These are phyloP conservation scores for Lutra lutra DNA, from an alignment of 2,797 vertebrate genomes.

Conservation along the genomic window DNA sequence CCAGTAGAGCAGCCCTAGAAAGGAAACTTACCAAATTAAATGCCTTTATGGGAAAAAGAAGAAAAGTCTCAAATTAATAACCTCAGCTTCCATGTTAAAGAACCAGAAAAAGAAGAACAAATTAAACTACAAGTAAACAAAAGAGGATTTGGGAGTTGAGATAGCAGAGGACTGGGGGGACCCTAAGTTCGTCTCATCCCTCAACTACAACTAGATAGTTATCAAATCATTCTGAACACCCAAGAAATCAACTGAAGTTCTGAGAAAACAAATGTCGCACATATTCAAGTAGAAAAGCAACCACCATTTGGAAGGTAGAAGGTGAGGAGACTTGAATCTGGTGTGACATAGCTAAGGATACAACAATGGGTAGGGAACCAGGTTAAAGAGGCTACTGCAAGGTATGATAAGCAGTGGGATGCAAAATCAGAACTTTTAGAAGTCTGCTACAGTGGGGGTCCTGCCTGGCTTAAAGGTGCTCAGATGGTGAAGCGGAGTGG, in stretches of 20 bases:
- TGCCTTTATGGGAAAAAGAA: not conserved
- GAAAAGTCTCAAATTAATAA: constrained; percentile 10
- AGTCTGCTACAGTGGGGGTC: not conserved
- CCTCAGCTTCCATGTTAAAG: not conserved
- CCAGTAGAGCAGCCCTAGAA: not conserved
- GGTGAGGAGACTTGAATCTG: not conserved
- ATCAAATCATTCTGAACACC: not conserved
- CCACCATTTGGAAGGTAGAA: not conserved
- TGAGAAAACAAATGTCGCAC: not conserved
- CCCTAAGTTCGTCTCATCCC: not conserved
- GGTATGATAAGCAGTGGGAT: not conserved
- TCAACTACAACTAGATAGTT: not conserved
- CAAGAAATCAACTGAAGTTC: not conserved
- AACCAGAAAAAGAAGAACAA: constrained; percentile 2
- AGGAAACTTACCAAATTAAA: not conserved
- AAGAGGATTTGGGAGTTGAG: not conserved
- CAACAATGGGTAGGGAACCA: too few relatives aligned
- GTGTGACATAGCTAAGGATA: not conserved
- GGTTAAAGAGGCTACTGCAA: not conserved
- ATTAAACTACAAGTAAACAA: not conserved
- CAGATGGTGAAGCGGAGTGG: not conserved
- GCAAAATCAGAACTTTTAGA: not conserved
- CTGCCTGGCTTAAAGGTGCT: not conserved
- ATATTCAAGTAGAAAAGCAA: not conserved
- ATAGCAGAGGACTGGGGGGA: not conserved